Percentiles rank a stretch among this genome's conserved stretches.
Conservation (phyloP, 2,113 vertebrate genomes). For the Dipodomys spectabilis region DNA sequence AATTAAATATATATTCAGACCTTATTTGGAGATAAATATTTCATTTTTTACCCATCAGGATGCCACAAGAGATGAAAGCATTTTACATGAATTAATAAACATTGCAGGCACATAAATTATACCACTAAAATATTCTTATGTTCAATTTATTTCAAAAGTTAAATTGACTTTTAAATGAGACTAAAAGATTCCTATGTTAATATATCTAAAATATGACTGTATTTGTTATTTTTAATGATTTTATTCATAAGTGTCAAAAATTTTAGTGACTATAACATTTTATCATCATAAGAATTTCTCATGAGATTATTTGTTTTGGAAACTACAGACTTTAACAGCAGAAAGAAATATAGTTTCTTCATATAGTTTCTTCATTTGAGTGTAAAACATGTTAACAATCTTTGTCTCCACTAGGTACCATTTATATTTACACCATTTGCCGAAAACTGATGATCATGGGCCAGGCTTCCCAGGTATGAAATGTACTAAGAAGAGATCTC, state of each 20-base stretch:
- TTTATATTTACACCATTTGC: conserved; percentile 94
- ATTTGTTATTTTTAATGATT: conserved; percentile 56
- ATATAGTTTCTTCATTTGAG: background rate
- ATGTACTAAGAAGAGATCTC: conserved; percentile 47
- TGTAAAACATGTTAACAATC: background rate
- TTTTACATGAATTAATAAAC: conserved; percentile 62
- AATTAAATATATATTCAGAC: conserved; percentile 56
- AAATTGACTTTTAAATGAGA: conserved; percentile 33
- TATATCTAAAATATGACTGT: conserved; percentile 34
- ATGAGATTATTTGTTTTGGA: conserved; percentile 10
- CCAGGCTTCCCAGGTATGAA: conserved; percentile 91
- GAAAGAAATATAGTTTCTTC: background rate
- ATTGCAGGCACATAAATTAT: conserved; percentile 21
- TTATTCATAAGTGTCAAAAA: conserved; percentile 11
- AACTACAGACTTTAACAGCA: background rate
- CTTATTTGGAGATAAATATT: conserved; percentile 64
- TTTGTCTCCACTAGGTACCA: conserved; percentile 88
- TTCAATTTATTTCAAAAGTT: conserved; percentile 57
- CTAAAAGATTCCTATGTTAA: background rate
- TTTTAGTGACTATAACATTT: background rate
- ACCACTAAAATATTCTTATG: conserved; percentile 26
- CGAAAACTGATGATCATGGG: conserved; percentile 93
- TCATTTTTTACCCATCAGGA: conserved; percentile 34
- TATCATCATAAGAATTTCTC: background rate
- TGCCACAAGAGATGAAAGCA: background rate